phyloP scores from a whole-genome alignment of 35 echinoderm and acorn worm genomes.

The Lytechinus variegatus region DNA sequence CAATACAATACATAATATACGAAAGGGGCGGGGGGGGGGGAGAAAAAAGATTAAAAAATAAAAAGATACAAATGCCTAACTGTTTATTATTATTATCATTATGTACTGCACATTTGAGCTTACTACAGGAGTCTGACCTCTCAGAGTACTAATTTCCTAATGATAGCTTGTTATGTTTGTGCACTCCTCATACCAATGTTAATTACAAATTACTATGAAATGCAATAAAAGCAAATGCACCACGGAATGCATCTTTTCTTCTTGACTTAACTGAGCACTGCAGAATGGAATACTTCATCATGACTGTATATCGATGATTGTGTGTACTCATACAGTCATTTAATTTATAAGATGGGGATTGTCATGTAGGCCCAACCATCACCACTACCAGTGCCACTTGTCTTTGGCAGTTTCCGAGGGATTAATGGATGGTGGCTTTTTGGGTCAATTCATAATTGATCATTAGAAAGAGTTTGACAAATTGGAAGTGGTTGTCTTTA shows the following conservation, averaged over 20 bases:
- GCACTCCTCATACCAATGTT: neutral
- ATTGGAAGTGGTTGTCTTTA: neutral
- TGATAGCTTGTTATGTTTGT: neutral
- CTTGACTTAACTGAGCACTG: neutral
- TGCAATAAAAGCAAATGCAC: neutral
- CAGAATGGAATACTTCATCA: neutral
- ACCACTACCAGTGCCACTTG: neutral
- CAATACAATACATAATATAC: no score
- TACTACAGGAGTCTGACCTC: neutral
- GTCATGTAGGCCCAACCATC: neutral
- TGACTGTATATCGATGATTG: no score
- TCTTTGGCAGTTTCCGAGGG: neutral
- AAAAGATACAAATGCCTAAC: no score
- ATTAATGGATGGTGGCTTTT: neutral
- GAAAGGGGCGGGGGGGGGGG: no score
- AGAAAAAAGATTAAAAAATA: no score
- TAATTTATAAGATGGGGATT: neutral
- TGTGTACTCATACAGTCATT: neutral
- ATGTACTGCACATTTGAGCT: no score
- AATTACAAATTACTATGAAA: neutral
- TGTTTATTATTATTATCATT: no score
- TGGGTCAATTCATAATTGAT: constrained; percentile 19
- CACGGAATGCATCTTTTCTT: neutral
- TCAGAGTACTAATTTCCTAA: neutral
- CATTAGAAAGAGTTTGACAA: neutral